Evolutionary conservation across 2,113 vertebrate genomes (phyloP).

Genomic region (Gavia stellata): DNA sequence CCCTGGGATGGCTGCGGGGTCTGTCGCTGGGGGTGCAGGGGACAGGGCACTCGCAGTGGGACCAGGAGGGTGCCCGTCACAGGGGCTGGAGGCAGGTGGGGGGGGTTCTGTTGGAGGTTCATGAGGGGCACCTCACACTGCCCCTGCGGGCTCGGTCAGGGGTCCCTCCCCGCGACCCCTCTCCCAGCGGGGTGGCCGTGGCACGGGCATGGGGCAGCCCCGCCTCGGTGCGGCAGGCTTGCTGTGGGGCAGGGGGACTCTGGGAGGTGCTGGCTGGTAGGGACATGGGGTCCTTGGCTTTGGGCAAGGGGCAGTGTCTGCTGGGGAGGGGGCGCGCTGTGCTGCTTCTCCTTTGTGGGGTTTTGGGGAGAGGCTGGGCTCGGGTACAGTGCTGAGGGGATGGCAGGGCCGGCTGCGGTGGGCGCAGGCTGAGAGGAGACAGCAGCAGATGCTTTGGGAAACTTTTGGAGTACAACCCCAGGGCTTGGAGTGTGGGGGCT

Average conservation of each 20-base stretch:
- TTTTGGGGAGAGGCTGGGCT: neutral
- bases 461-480: neutral
- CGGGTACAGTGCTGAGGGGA: too few species aligned
- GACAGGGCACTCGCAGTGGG: neutral
- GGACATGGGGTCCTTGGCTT: neutral
- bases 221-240: neutral
- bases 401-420: neutral
- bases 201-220: neutral
- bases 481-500: neutral
- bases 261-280: neutral
- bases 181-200: neutral
- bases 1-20: neutral
- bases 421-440: neutral
- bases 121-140: neutral
- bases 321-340: neutral
- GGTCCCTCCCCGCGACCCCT: neutral
- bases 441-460: neutral
- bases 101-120: neutral
- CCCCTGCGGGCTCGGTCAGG: neutral
- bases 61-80: neutral
- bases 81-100: neutral
- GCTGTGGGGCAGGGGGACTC: neutral
- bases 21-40: neutral
- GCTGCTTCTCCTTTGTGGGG: neutral
- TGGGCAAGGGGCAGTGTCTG: neutral